Evolutionary conservation across 2,888 invertebrate species (phyloP).

Genomic region (Neoscelio sp.): DNA sequence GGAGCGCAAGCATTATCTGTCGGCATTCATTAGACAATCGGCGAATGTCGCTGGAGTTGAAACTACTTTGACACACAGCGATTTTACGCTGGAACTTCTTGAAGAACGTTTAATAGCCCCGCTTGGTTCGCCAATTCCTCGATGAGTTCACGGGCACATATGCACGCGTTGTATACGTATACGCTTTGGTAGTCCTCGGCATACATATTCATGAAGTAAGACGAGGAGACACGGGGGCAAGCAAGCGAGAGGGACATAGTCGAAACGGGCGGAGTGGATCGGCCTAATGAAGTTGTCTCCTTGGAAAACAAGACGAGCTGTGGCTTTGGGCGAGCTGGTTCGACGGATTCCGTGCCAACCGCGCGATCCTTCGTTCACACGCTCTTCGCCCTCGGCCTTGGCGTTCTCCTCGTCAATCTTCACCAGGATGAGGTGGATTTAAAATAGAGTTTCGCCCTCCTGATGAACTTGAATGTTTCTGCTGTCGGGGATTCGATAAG

Average conservation of each 20-base stretch:
- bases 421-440: conserved; percentile 51
- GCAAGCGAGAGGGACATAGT: conserved; percentile 69
- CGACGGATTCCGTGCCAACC: conserved; percentile 63
- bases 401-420: conserved; percentile 67
- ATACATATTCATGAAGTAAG: conserved; percentile 81
- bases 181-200: conserved; percentile 50
- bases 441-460: conserved; percentile 30
- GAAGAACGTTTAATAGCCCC: conserved; percentile 64
- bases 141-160: conserved; percentile 43
- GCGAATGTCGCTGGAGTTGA: conserved; percentile 57
- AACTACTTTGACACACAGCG: conserved; percentile 62
- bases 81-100: conserved; percentile 63
- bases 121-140: conserved; percentile 59
- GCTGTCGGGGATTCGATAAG: conserved; percentile 19
- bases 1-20: conserved; percentile 55
- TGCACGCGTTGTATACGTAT: conserved; percentile 33
- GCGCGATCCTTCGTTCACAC: conserved; percentile 71
- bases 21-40: conserved; percentile 65
- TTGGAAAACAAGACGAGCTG: conserved; percentile 78
- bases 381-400: conserved; percentile 65
- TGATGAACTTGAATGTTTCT: conserved; percentile 22
- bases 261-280: conserved; percentile 78
- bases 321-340: conserved; percentile 73
- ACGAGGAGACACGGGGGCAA: conserved; percentile 22
- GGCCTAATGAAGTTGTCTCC: conserved; percentile 82